phyloP scores from a whole-genome alignment of 2,797 vertebrate genomes.

The Zenarchopterus dispar region DNA sequence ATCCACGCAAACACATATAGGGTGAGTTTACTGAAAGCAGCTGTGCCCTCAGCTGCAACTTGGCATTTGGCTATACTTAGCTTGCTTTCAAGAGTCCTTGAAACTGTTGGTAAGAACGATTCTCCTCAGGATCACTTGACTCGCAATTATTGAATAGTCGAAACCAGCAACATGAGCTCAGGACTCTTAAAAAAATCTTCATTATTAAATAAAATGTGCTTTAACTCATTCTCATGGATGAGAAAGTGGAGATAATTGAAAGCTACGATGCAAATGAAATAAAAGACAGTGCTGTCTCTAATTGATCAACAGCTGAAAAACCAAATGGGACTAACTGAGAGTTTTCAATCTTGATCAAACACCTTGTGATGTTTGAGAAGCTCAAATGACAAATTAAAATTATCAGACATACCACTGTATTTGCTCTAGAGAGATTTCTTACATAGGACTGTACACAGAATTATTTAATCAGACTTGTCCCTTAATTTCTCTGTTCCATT shows the following conservation, averaged over 20 bases:
- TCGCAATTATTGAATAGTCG: neutral
- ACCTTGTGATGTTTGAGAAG: no score
- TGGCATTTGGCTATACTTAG: conserved; percentile 27
- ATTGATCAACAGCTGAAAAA: conserved; percentile 3
- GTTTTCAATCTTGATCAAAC: no score
- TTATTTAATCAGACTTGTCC: no score
- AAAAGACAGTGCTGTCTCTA: neutral
- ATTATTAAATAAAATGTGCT: no score
- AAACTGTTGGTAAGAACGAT: conserved; percentile 28
- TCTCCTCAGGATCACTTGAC: conserved; percentile 18
- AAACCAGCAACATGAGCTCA: conserved; percentile 38
- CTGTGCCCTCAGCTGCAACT: conserved; percentile 18
- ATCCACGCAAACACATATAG: conserved; percentile 40
- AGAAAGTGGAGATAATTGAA: neutral
- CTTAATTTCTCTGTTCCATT: no score
- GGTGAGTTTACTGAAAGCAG: conserved; percentile 42
- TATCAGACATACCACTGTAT: no score
- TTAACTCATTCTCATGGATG: conserved; percentile 17
- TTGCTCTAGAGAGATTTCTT: no score
- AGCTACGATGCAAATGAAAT: conserved; percentile 29
- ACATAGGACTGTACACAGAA: no score
- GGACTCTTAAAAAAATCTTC: no score
- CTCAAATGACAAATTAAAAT: no score
- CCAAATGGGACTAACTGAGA: no score
- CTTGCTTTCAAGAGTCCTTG: conserved; percentile 9